Conservation (phyloP, 2,113 vertebrate species). For the Rhadina sibilatrix region DNA sequence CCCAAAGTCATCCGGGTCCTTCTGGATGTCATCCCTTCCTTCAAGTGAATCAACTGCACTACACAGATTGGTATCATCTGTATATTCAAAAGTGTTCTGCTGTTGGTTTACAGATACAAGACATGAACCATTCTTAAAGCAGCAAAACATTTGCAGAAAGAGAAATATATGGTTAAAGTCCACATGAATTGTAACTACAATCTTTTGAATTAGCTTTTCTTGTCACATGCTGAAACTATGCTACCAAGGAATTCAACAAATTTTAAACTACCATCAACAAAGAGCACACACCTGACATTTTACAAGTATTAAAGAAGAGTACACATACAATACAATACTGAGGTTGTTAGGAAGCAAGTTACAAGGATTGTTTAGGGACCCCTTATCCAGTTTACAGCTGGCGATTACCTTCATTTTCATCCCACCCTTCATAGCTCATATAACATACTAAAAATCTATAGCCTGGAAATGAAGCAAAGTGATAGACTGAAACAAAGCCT, state of each 20-base stretch:
- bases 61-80: accelerated
- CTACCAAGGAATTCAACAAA: not conserved
- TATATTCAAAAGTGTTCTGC: not conserved
- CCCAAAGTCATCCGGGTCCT: accelerated
- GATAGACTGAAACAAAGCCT: not conserved
- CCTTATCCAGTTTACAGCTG: not conserved
- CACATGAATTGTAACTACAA: not conserved
- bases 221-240: not conserved
- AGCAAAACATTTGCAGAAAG: not conserved
- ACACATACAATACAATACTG: not conserved
- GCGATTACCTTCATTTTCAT: not conserved
- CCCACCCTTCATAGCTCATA: not conserved
- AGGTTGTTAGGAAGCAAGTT: not conserved
- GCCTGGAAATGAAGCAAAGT: not conserved
- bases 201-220: not conserved
- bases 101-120: not conserved
- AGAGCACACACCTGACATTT: not conserved
- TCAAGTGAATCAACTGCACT: not conserved
- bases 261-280: not conserved
- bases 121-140: not conserved
- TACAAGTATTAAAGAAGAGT: not conserved
- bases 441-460: not conserved
- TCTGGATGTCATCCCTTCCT: not conserved
- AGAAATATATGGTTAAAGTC: not conserved
- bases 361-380: not conserved